Evolutionary conservation across 2,888 invertebrate genomes (phyloP).

Genomic region (Aphrophora alni): DNA sequence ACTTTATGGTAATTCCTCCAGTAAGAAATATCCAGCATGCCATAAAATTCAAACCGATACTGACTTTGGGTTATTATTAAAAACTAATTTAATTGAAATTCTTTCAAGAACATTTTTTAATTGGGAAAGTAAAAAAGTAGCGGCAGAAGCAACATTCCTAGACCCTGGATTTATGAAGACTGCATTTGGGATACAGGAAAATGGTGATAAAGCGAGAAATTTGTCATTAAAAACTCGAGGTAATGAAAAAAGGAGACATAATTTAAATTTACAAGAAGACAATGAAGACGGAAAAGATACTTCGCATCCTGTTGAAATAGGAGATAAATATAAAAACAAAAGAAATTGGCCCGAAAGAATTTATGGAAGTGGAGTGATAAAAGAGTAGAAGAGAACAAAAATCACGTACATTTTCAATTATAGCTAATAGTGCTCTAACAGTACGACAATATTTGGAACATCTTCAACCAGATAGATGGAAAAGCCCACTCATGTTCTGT

Average conservation of each 20-base stretch:
- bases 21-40: conserved; percentile 22
- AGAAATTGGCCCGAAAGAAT: conserved; percentile 7
- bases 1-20: conserved; percentile 19
- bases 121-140: conserved; percentile 4
- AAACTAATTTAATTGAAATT: conserved; percentile 6
- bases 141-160: conserved; percentile 12
- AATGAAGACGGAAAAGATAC: no score
- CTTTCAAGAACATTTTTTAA: conserved; percentile 9
- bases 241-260: no score
- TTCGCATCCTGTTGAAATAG: no score
- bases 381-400: conserved; percentile 14
- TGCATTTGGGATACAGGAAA: neutral
- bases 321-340: neutral
- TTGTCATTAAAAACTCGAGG: neutral
- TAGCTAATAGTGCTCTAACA: conserved; percentile 2
- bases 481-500: no score
- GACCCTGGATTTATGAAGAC: conserved; percentile 20
- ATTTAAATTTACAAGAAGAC: no score
- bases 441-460: conserved; percentile 19
- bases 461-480: conserved; percentile 13
- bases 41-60: neutral
- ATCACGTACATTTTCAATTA: neutral
- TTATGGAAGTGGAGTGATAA: conserved; percentile 14
- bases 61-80: neutral
- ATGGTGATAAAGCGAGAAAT: conserved; percentile 7